Evolutionary conservation across 2,888 invertebrate genomes (phyloP).

Genomic region (Linnaemya tessellans): DNA sequence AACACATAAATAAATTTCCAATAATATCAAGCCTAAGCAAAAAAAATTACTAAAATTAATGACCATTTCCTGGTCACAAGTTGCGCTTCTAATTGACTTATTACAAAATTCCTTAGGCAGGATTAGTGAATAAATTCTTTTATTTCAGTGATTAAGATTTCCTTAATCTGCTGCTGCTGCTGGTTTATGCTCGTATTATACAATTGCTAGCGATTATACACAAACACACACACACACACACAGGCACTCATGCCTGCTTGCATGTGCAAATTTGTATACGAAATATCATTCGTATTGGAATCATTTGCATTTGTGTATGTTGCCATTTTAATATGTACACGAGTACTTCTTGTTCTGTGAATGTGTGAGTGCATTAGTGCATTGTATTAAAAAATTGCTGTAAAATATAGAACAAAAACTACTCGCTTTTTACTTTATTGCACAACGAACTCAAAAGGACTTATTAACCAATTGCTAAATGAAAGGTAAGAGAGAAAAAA

Average conservation of each 20-base stretch:
- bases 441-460: constrained; percentile 47
- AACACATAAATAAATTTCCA: too few species aligned
- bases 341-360: neutral
- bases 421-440: constrained; percentile 41
- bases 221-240: neutral
- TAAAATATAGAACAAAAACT: constrained; percentile 55
- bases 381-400: constrained; percentile 57
- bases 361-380: constrained; percentile 36
- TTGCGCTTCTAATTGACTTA: too few species aligned
- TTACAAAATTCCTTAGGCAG: too few species aligned
- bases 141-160: constrained; percentile 1
- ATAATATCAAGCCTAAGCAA: too few species aligned
- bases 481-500: neutral
- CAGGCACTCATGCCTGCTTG: neutral
- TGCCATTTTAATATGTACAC: neutral
- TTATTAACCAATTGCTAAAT: constrained; percentile 50
- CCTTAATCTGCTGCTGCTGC: constrained; percentile 26
- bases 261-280: constrained; percentile 19
- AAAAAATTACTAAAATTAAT: too few species aligned
- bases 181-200: constrained; percentile 20
- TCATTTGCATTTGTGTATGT: neutral
- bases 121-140: constrained; percentile 39
- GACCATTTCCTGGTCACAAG: too few species aligned
- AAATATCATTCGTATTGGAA: constrained; percentile 27
- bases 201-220: constrained; percentile 18